These are phyloP conservation scores for Branchipolynoe longqiensis DNA, from an alignment of 2,888 invertebrate genomes.

Conservation along the genomic window DNA sequence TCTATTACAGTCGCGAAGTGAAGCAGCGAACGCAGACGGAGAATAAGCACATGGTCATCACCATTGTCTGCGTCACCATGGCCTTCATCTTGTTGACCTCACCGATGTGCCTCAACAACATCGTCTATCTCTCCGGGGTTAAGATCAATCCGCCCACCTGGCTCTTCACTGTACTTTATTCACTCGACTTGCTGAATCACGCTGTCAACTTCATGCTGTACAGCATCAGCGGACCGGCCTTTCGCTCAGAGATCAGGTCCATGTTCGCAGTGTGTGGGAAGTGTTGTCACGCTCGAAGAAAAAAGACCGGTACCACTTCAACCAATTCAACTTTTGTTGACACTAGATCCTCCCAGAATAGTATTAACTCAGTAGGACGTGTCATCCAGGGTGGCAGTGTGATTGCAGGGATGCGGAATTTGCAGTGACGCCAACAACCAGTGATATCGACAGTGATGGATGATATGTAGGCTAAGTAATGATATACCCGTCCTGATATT, in stretches of 20 bases:
- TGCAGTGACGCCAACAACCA: no score
- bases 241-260: not conserved
- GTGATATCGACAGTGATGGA: no score
- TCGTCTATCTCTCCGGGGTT: not conserved
- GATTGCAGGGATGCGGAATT: no score
- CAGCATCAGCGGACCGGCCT: not conserved
- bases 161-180: slow-evolving; percentile 25
- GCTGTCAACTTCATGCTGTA: slow-evolving; percentile 7
- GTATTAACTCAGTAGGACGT: no score
- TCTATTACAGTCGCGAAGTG: slow-evolving; percentile 23
- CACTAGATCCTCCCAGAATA: no score
- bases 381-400: no score
- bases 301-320: no score
- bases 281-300: no score
- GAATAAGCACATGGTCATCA: slow-evolving; percentile 1
- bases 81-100: not conserved
- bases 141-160: not conserved
- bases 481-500: no score
- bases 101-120: slow-evolving; percentile 16
- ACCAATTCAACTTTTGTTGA: no score
- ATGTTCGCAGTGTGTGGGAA: no score
- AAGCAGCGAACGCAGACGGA: not conserved
- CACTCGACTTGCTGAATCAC: slow-evolving; percentile 19
- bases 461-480: no score
- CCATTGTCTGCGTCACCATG: slow-evolving; percentile 2